Base-by-base conservation (phyloP, 2,113 vertebrate species). In the Poicephalus meyeri region DNA sequence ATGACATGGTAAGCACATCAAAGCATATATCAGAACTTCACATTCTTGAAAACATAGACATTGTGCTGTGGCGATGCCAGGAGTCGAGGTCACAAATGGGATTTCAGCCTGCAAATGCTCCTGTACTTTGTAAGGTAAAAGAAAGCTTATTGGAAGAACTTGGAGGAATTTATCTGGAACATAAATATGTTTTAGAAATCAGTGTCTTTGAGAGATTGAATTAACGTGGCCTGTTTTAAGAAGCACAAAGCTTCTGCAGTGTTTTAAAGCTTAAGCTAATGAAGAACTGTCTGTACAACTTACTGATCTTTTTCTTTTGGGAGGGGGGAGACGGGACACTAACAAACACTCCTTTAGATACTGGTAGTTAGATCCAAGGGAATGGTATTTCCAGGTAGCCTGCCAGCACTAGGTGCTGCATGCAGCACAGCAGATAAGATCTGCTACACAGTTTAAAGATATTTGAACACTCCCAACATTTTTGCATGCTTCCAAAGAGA, bases 391-490 rank as follows among this genome's bases (percentile, higher is more conserved):
- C 52, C 70, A 89, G 37, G 80, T 94, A 87, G 52, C 63, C 80
- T 92, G 96, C 86, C 92, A 95, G 83, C 63, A 5, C 19, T 80
- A 61, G 80, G 92, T 91, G 95, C 95, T 85, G 49, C 63, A 49
- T 81, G 73, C 83, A 89, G 53, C 61, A 39, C 31, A 58, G 52
- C 73, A 93, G 93, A 96, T 97, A 96, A 95, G 77, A 96, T 96
- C 93, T 92, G 91, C 86, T 84, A 39, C 73, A 47, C 65, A 70
- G 65, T 81, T 93, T 88, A 79, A 88, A 93, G 86, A 61, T 93
- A 92, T 77, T 80, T 94, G 96, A 91, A 94, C 93, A 96, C 95
- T 93, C 96, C 96, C 93, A 92, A 91, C 83, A 89, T 91, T 93
- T 94, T 73, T 95, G 73, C 63, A 53, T 95, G 95, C 61, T 94